phyloP scores from a whole-genome alignment of 2,888 invertebrate genomes.

The Perizoma affinitatum region DNA sequence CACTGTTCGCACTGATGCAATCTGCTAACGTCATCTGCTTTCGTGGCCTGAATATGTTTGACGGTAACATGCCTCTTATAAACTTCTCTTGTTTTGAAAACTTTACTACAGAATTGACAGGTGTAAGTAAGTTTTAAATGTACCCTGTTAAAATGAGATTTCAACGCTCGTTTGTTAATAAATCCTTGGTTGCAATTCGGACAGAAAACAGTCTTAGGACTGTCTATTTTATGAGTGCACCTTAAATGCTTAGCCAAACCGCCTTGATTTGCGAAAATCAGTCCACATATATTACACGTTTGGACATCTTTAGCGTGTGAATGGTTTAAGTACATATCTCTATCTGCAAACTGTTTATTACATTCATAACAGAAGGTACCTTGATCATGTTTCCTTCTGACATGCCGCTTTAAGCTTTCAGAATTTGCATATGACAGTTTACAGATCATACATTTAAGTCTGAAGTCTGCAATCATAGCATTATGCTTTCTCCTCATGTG shows the following conservation, averaged over 20 bases:
- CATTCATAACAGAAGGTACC: slow-evolving; percentile 68
- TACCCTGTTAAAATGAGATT: slow-evolving; percentile 68
- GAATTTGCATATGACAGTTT: slow-evolving; percentile 75
- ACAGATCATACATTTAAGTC: slow-evolving; percentile 72
- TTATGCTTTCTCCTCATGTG: slow-evolving; percentile 78
- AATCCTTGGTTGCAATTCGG: slow-evolving; percentile 71
- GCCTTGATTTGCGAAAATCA: slow-evolving; percentile 69
- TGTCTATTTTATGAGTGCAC: slow-evolving; percentile 68
- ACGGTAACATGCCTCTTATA: slow-evolving; percentile 66
- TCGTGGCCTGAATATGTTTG: slow-evolving; percentile 57
- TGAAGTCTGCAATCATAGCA: slow-evolving; percentile 65
- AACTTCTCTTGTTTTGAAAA: slow-evolving; percentile 73
- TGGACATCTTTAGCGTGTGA: slow-evolving; percentile 64
- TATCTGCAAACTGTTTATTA: slow-evolving; percentile 67
- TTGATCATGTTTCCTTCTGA: slow-evolving; percentile 70
- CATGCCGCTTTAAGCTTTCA: slow-evolving; percentile 74
- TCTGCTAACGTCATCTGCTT: slow-evolving; percentile 35
- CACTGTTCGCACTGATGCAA: slow-evolving; percentile 69
- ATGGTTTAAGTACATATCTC: slow-evolving; percentile 66
- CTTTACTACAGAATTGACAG: slow-evolving; percentile 65
- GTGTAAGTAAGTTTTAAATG: slow-evolving; percentile 73
- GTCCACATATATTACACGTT: slow-evolving; percentile 70
- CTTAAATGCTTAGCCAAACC: slow-evolving; percentile 71
- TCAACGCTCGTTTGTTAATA: slow-evolving; percentile 66
- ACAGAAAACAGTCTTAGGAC: slow-evolving; percentile 68